phyloP scores from a whole-genome alignment of 2,113 vertebrate genomes.

The pig (Sus scrofa) region DNA sequence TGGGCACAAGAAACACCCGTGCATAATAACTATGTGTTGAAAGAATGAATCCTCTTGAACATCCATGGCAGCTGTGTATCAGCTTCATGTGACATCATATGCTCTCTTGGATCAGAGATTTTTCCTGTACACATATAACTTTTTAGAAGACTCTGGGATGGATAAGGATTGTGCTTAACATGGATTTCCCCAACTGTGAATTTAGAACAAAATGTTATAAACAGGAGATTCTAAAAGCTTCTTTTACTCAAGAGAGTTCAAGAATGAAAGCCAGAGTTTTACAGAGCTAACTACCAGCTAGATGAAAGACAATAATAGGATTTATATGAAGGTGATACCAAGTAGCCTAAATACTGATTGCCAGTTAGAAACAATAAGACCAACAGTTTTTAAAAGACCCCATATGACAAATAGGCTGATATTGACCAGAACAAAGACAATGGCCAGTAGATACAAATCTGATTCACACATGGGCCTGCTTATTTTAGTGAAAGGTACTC shows the following conservation, averaged over 20 bases:
- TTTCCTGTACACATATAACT: not conserved
- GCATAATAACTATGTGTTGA: not conserved
- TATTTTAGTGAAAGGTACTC: not conserved
- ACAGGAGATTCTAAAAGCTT: not conserved
- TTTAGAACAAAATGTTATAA: not conserved
- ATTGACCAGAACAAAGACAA: not conserved
- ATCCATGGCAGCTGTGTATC: not conserved
- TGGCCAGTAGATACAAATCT: not conserved
- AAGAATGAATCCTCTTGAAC: not conserved
- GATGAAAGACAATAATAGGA: not conserved
- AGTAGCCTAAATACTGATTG: not conserved
- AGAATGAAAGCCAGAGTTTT: not conserved
- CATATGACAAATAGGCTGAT: not conserved
- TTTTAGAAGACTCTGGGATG: not conserved
- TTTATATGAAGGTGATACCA: conserved; percentile 12
- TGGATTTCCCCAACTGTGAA: not conserved
- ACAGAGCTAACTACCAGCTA: not conserved
- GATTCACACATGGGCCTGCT: not conserved
- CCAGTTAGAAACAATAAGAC: not conserved
- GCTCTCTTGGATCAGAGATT: not conserved
- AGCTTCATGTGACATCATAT: not conserved
- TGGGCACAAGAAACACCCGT: not conserved
- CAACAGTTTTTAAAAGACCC: not conserved
- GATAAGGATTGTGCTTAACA: not conserved
- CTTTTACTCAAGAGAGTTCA: conserved; percentile 9